Evolutionary conservation across 2,888 invertebrate species (phyloP).

Genomic region (Ethmia dodecea): DNA sequence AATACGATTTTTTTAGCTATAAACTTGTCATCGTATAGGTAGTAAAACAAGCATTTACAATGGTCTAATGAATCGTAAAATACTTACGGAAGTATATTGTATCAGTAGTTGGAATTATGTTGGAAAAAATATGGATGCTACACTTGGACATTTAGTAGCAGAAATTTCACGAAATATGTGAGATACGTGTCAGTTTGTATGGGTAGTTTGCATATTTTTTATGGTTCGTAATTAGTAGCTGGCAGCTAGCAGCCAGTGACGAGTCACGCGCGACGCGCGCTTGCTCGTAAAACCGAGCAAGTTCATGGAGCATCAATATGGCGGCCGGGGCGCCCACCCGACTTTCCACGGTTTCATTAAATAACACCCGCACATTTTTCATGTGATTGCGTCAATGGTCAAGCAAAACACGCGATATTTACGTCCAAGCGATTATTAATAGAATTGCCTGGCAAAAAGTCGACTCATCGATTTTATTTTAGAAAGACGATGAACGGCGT

Average conservation of each 20-base stretch:
- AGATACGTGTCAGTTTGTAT: conserved; percentile 20
- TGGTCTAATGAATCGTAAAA: too few species aligned
- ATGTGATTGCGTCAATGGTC: conserved; percentile 71
- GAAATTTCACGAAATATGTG: too few species aligned
- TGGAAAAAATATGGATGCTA: too few species aligned
- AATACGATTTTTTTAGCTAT: too few species aligned
- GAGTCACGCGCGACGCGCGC: conserved; percentile 14
- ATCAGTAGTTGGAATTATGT: too few species aligned
- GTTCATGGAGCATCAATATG: conserved; percentile 28
- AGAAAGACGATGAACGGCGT: conserved; percentile 47
- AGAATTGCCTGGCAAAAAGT: conserved; percentile 65
- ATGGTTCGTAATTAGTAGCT: conserved; percentile 38
- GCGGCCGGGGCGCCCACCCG: conserved; percentile 45
- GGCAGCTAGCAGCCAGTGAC: conserved; percentile 21
- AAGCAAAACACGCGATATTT: conserved; percentile 66
- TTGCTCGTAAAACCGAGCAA: conserved; percentile 25
- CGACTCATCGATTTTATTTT: conserved; percentile 67
- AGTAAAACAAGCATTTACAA: too few species aligned
- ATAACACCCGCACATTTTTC: conserved; percentile 69
- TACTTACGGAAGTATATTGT: too few species aligned
- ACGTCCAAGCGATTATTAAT: conserved; percentile 66
- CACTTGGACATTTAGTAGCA: too few species aligned
- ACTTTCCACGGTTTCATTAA: conserved; percentile 61
- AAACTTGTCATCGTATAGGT: too few species aligned
- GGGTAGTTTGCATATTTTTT: conserved; percentile 49